Base-by-base conservation (phyloP, 2,113 vertebrate species). In the Chrysochloris asiatica region DNA sequence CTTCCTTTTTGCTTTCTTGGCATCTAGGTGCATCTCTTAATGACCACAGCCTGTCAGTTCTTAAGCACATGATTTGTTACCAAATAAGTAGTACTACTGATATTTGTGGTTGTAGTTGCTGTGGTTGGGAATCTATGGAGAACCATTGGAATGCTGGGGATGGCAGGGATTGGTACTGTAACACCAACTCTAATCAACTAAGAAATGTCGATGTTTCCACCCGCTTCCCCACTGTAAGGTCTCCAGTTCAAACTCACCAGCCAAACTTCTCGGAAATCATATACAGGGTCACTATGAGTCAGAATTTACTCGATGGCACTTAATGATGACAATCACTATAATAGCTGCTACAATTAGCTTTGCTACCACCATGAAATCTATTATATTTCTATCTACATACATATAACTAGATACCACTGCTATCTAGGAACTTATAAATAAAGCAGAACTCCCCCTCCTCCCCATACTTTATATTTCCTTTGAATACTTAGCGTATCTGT, bases 31-130 rank as follows among this genome's bases (percentile, higher is more conserved):
- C 48, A 30, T 95, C 71, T 93, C 30, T 87, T 72, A 76, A 61
- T 69, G 86, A 69, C 33, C 71, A 69, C 65, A 87, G 56, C 30
- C 28, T 56, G 9, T 92, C 71, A 28, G 48, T 88, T 47, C 86
- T 95, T 95, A 45, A 95, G 67, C 90, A 85, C 33, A 28, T 19
- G 33, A 86, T 36, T 91, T 91, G 45, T 91, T 48, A 33, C 30
- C 14, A 80, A 94, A 67, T 19, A 83, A 59, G 63, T 43, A 56
- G 59, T 79, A 36, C 65, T 71, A 33, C 36, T 50, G 63, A 56
- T 16, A 79, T 85, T 90, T 86, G 43, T 88, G 78, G 85, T 86
- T 3, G 61, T 63, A 61, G 50, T 30, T 88, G 24, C 84, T 84
- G 22, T 78, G 82, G 61, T 76, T 77, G 71, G 22, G 12, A 54